A percentile compares a stretch with the other conserved stretches of the same genome.
Conservation (phyloP, 2,888 invertebrate genomes). For the Cistogaster globosa region DNA sequence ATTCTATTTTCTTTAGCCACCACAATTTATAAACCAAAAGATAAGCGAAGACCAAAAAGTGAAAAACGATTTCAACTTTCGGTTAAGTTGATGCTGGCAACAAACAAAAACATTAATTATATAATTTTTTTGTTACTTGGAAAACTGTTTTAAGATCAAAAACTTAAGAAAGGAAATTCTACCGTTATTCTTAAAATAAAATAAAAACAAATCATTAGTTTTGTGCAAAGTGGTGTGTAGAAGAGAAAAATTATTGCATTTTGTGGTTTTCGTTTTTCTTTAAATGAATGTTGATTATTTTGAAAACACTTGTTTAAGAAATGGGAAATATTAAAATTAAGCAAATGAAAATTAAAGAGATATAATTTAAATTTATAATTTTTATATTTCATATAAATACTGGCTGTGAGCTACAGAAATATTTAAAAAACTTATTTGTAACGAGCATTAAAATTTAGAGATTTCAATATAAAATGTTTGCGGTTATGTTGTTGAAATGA, state of each 20-base stretch:
- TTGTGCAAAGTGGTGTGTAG: not conserved
- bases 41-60: constrained; percentile 6
- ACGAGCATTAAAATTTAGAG: no score
- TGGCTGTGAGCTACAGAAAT: no score
- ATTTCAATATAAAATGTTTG: no score
- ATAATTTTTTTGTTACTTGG: not conserved
- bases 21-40: constrained; percentile 31
- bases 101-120: constrained; percentile 31
- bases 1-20: not conserved
- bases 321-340: not conserved
- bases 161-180: not conserved
- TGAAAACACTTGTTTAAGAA: not conserved
- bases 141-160: constrained; percentile 12
- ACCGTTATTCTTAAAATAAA: constrained; percentile 8
- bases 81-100: constrained; percentile 1
- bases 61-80: not conserved
- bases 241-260: constrained; percentile 6
- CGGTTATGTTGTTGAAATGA: not conserved
- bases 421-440: no score
- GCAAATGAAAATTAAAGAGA: no score
- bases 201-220: not conserved
- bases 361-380: no score
- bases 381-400: no score
- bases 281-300: not conserved
- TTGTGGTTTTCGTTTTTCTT: not conserved